Conservation (phyloP, 2,888 invertebrate species). For the Congeria kusceri region DNA sequence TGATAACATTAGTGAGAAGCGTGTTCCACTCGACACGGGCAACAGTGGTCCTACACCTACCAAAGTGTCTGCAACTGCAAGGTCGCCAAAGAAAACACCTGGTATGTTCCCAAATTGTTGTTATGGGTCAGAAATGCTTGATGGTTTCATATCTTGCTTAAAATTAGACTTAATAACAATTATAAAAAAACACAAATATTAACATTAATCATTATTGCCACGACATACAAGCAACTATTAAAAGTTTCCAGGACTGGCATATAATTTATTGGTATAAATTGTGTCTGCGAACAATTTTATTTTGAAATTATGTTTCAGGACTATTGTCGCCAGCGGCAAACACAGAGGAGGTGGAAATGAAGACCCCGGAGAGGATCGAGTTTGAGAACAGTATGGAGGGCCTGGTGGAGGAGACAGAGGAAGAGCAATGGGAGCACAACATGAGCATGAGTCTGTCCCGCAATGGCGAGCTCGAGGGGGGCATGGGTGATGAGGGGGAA, state of each 20-base stretch:
- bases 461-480: conserved; percentile 67
- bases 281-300: too few relatives aligned
- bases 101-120: conserved; percentile 52
- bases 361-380: conserved; percentile 92
- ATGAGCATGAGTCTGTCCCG: conserved; percentile 91
- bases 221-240: too few relatives aligned
- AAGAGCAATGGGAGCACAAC: conserved; percentile 97
- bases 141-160: too few relatives aligned
- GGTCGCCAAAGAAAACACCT: conserved; percentile 70
- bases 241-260: too few relatives aligned
- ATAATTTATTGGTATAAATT: too few relatives aligned
- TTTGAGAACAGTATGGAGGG: conserved; percentile 89
- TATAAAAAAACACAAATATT: too few relatives aligned
- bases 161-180: too few relatives aligned
- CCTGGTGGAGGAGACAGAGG: conserved; percentile 88
- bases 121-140: too few relatives aligned
- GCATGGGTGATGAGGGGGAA: conserved; percentile 50
- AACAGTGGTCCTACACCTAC: conserved; percentile 59
- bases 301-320: conserved; percentile 39
- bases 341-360: conserved; percentile 64
- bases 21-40: conserved; percentile 63
- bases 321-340: conserved; percentile 68
- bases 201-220: too few relatives aligned
- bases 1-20: conserved; percentile 65
- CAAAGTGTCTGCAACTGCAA: conserved; percentile 49